These are phyloP conservation scores for Leptoteleia sp. DNA, from an alignment of 1,140 invertebrate genomes.

Conservation along the genomic window DNA sequence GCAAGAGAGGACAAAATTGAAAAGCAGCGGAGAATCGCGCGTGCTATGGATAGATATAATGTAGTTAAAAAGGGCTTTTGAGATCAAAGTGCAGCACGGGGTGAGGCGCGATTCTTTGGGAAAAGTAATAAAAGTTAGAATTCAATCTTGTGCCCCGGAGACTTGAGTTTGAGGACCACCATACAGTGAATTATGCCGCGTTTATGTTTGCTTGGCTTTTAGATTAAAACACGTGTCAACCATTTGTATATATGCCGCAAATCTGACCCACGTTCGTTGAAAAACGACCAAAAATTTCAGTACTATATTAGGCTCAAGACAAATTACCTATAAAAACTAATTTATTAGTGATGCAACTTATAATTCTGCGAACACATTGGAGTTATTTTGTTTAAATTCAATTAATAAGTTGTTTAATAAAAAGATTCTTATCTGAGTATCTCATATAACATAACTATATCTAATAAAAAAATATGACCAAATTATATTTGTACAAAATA, in stretches of 20 bases:
- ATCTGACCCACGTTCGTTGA: slow-evolving; percentile 30
- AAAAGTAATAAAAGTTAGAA: slow-evolving; percentile 76
- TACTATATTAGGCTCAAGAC: slow-evolving; percentile 29
- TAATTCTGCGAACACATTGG: too few species aligned
- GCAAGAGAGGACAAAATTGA: slow-evolving; percentile 71
- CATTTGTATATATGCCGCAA: slow-evolving; percentile 42
- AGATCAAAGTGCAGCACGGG: slow-evolving; percentile 58
- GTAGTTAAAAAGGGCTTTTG: slow-evolving; percentile 60
- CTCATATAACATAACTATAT: too few species aligned
- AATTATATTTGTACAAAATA: too few species aligned
- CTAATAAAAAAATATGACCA: too few species aligned
- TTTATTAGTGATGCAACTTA: too few species aligned
- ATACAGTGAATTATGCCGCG: slow-evolving; percentile 63
- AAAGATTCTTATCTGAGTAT: too few species aligned
- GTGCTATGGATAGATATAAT: slow-evolving; percentile 56
- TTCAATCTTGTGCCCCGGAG: slow-evolving; percentile 66
- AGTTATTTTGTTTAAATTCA: too few species aligned
- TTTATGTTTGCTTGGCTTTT: slow-evolving; percentile 49
- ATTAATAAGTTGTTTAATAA: too few species aligned
- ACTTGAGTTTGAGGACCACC: slow-evolving; percentile 37
- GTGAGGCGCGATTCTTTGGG: slow-evolving; percentile 31
- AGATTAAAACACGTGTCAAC: slow-evolving; percentile 59
- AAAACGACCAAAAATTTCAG: slow-evolving; percentile 19
- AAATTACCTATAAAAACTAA: slow-evolving; percentile 47
- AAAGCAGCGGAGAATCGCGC: slow-evolving; percentile 68